phyloP scores from a whole-genome alignment of 2,888 invertebrate species.

The Drosophila anomalata region DNA sequence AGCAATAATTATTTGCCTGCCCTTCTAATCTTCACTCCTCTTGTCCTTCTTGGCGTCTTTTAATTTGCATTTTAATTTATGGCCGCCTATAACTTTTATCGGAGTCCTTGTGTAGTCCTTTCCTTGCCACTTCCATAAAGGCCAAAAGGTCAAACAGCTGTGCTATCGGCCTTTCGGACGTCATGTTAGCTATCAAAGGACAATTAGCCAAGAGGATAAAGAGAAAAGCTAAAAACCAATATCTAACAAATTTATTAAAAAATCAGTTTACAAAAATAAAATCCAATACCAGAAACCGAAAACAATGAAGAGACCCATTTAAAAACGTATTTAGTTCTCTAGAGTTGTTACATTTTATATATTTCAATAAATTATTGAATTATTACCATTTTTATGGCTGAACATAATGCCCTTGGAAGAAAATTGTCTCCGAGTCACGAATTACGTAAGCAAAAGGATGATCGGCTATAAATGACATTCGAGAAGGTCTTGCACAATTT shows the following conservation, averaged over 20 bases:
- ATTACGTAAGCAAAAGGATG: constrained; percentile 3
- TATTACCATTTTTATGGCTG: neutral
- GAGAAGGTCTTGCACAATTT: too few relatives aligned
- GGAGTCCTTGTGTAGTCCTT: constrained; percentile 29
- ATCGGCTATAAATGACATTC: constrained; percentile 1
- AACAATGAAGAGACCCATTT: too few relatives aligned
- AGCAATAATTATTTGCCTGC: constrained; percentile 53
- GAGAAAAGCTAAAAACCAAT: constrained; percentile 8
- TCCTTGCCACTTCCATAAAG: constrained; percentile 3
- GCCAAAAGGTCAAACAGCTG: constrained; percentile 58
- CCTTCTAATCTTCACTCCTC: neutral
- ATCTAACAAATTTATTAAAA: neutral
- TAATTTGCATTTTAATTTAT: constrained; percentile 77
- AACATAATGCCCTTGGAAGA: constrained; percentile 4
- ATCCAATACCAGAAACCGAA: too few relatives aligned
- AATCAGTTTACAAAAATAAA: too few relatives aligned
- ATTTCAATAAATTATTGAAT: too few relatives aligned
- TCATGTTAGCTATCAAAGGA: constrained; percentile 25
- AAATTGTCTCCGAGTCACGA: neutral
- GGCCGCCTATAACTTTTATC: constrained; percentile 71
- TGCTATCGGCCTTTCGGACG: constrained; percentile 25
- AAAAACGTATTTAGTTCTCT: too few relatives aligned
- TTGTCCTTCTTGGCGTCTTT: constrained; percentile 45
- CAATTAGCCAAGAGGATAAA: constrained; percentile 36
- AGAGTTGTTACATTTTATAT: too few relatives aligned